Base-by-base conservation (phyloP, 2,113 vertebrate genomes). In the Lucifuga dentata region DNA sequence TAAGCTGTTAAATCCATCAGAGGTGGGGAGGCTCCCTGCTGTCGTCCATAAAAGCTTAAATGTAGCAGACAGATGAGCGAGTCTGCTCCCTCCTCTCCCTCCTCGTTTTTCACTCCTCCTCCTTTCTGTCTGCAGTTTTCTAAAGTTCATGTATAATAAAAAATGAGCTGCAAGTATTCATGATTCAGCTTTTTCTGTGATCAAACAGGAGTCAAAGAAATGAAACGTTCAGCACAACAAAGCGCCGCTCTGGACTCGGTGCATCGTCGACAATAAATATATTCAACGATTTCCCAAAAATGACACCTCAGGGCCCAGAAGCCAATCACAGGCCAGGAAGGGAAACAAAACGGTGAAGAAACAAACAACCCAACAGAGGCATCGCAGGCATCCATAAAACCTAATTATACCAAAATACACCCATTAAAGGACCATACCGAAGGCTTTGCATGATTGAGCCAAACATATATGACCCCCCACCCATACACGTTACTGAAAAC, bases 1-100 rank as follows among this genome's bases (percentile, higher is more conserved):
- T 68, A 45, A 68, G 80, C 86, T 78, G 86, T 43, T 76, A 58
- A 76, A 83, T 77, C 74, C 80, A 76, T 87, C 80, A 76, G 82
- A 80, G 58, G 52, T 68, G 36, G 66, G 55, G 69, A 84, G 73
- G 68, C 69, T 73, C 70, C 69, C 76, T 5, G 51, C 76, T 81
- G 81, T 61, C 73, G 70, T 73, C 67, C 76, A 78, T 74, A 80
- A 84, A 81, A 75, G 68, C 83, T 68, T 65, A 73, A 79, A 84
- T 48, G 68, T 53, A 73, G 77, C 79, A 58, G 17, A 63, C 68
- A 68, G 71, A 73, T 80, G 33, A 67, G 59, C 46, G 39, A 60
- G 59, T 36, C 68, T 59, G 69, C 77, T 52, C 60, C 33, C 33
- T 17, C 26, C 5, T 21, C 45, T 16, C n/a, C 40, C 29, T 46